Conservation (phyloP, 2,888 invertebrate species). For the Smittia sp. region DNA sequence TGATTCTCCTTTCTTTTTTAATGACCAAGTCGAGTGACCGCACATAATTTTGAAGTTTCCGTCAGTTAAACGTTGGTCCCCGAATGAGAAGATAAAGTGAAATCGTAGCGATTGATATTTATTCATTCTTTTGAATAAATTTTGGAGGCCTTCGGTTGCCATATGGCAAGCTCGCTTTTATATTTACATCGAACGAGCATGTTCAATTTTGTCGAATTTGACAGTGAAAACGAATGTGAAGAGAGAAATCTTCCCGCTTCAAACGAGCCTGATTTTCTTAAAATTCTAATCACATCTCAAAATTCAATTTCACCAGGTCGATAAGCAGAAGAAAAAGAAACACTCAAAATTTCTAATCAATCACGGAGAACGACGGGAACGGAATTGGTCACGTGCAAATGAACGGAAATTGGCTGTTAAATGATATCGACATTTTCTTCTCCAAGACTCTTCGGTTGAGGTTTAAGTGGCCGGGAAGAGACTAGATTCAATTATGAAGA, state of each 20-base stretch:
- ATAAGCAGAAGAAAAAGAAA: too few relatives aligned
- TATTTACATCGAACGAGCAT: not conserved
- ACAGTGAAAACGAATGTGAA: not conserved
- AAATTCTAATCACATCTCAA: not conserved
- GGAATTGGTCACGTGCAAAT: conserved; percentile 25
- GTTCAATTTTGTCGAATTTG: conserved; percentile 6
- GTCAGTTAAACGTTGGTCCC: not conserved
- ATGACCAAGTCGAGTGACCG: too few relatives aligned
- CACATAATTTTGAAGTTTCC: too few relatives aligned
- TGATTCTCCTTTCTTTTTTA: too few relatives aligned
- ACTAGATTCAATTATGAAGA: not conserved
- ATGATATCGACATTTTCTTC: not conserved
- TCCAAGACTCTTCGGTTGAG: not conserved
- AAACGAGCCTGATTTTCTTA: too few relatives aligned
- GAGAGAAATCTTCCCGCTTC: not conserved
- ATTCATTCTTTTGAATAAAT: not conserved
- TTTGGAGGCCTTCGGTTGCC: not conserved
- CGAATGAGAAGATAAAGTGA: not conserved
- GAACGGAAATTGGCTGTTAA: conserved; percentile 31
- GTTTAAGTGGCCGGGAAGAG: not conserved
- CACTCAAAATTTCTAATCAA: conserved; percentile 22
- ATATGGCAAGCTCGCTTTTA: not conserved
- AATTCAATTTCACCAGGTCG: not conserved
- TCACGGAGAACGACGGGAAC: conserved; percentile 13
- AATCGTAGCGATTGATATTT: not conserved